phyloP scores from a whole-genome alignment of 2,888 invertebrate species.

The Drosophila recens region DNA sequence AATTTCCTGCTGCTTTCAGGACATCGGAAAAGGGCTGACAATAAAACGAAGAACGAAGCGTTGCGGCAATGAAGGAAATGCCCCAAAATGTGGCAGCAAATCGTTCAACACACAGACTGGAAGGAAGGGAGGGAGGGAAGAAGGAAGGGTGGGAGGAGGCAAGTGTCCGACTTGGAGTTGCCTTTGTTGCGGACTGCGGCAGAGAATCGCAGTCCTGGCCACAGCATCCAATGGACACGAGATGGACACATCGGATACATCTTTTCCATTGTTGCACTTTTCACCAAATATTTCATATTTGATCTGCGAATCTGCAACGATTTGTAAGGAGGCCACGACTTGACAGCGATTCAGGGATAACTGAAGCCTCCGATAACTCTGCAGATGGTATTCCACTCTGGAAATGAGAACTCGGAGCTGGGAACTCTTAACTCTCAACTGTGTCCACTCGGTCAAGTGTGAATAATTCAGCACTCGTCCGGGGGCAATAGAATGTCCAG shows the following conservation, averaged over 20 bases:
- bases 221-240: slow-evolving; percentile 16
- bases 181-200: slow-evolving; percentile 50
- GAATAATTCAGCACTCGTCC: slow-evolving; percentile 46
- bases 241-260: slow-evolving; percentile 37
- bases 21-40: slow-evolving; percentile 40
- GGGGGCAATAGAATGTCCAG: slow-evolving; percentile 22
- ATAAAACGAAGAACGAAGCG: slow-evolving; percentile 21
- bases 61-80: slow-evolving; percentile 47
- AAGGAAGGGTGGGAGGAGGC: not conserved
- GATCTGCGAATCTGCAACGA: slow-evolving; percentile 56
- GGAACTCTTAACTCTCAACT: slow-evolving; percentile 1
- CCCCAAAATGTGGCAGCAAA: slow-evolving; percentile 58
- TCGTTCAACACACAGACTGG: slow-evolving; percentile 29
- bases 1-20: slow-evolving; percentile 16
- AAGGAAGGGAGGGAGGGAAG: slow-evolving; percentile 8
- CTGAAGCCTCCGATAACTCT: slow-evolving; percentile 27
- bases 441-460: slow-evolving; percentile 43
- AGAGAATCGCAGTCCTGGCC: slow-evolving; percentile 30
- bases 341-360: slow-evolving; percentile 59
- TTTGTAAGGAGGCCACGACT: slow-evolving; percentile 56
- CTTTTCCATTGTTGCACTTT: slow-evolving; percentile 50
- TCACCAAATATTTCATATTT: slow-evolving; percentile 30
- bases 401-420: not conserved
- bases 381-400: not conserved
- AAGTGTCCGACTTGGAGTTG: slow-evolving; percentile 26